These are phyloP conservation scores for Oxystoma pomonae DNA, from an alignment of 2,888 invertebrate species.

Conservation along the genomic window DNA sequence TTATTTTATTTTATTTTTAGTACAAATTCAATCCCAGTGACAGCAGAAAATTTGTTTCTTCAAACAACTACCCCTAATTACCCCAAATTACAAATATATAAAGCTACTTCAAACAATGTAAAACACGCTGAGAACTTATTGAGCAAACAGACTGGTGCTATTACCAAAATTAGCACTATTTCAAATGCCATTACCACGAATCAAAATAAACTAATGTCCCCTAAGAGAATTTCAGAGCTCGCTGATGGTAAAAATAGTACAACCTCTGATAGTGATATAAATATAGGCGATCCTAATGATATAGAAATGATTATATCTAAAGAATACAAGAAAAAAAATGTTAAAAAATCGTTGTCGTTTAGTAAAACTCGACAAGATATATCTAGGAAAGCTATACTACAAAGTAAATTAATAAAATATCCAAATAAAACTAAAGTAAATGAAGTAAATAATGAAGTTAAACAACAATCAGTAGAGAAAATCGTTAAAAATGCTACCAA, in stretches of 20 bases:
- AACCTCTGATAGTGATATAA: constrained; percentile 5
- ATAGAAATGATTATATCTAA: constrained; percentile 27
- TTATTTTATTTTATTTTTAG: background rate
- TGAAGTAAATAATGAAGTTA: no score
- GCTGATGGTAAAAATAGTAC: no score
- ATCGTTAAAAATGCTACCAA: no score
- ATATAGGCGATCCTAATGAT: constrained; percentile 33
- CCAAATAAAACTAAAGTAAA: no score
- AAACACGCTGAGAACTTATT: background rate
- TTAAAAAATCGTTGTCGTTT: background rate
- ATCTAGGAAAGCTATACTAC: no score
- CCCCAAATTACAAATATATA: background rate
- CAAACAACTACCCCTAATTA: background rate
- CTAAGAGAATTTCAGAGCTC: no score
- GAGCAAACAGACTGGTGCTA: background rate
- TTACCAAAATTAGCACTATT: no score
- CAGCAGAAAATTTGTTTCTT: background rate
- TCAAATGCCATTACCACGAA: no score
- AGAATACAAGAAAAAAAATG: background rate
- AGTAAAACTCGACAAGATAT: no score
- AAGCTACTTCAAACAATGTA: background rate
- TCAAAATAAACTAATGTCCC: no score
- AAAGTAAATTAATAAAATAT: no score
- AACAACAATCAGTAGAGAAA: no score
- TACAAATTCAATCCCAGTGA: background rate